Conservation (phyloP, 2,888 invertebrate species). For the Nomada goodeniana region DNA sequence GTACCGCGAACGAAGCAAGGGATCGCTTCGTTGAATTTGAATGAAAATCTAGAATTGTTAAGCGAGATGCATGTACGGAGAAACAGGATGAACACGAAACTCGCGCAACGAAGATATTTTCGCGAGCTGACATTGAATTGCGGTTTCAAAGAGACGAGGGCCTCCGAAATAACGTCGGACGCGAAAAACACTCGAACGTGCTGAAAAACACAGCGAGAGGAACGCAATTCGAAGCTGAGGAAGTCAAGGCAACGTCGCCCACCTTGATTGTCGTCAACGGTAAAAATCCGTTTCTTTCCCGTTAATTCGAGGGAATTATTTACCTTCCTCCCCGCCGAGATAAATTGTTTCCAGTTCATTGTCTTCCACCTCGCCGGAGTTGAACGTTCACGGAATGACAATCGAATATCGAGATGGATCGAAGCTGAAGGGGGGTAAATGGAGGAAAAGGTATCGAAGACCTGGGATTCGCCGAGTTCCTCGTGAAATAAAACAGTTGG, state of each 20-base stretch:
- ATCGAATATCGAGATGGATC: constrained; percentile 22
- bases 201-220: neutral
- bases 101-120: neutral
- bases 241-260: neutral
- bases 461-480: constrained; percentile 46
- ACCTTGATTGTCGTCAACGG: neutral
- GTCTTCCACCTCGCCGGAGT: constrained; percentile 8
- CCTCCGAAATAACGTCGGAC: too few relatives aligned
- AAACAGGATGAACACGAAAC: too few relatives aligned
- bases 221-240: neutral
- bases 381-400: constrained; percentile 24
- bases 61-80: too few relatives aligned
- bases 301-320: neutral
- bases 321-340: neutral
- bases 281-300: neutral
- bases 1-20: too few relatives aligned
- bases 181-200: neutral
- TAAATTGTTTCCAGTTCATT: constrained; percentile 12
- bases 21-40: too few relatives aligned
- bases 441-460: constrained; percentile 36
- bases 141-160: neutral
- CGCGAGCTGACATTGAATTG: too few relatives aligned
- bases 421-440: neutral
- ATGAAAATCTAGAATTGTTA: too few relatives aligned
- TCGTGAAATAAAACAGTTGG: constrained; percentile 24